Base-by-base conservation (phyloP, 2,113 vertebrate species). In the Apus apus region DNA sequence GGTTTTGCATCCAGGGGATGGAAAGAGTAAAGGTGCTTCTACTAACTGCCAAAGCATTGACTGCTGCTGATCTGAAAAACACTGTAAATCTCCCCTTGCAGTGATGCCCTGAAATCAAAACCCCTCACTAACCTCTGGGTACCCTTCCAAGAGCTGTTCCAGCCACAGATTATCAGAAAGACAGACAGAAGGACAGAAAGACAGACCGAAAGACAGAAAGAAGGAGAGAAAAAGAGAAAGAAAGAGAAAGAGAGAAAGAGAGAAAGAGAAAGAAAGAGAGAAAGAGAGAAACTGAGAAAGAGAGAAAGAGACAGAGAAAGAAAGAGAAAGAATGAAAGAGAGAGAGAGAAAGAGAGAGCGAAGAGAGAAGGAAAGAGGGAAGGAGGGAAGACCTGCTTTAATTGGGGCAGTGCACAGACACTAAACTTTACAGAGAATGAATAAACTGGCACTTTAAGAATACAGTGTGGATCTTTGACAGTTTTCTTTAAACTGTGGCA, bases 381-480 rank as follows among this genome's bases (percentile, higher is more conserved):
- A 38, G 38, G 10, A 38, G 10, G 10, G 38, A 38, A 38, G n/a
- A 38, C 38, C 38, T 38, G 38, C 36, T 87, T 67, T 15, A 79
- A 62, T 85, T 85, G 76, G 91, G 34, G 23, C 81, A 94, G 30
- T 51, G 32, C 82, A 79, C 23, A 88, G 96, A 70, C 79, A 83
- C 56, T 80, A 89, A 43, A 83, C n/a, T 29, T 79, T 75, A 40
- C 54, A 79, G 93, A 89, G 51, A 93, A 66, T 72, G 72, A 95
- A 87, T 93, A 97, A 84, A 32, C 34, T 84, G 80, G 79, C 67
- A 90, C 32, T 84, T 95, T 95, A 85, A 95, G 82, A 97, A 90
- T 54, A 76, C 12, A 87, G 20, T 38, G 74, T 40, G 12, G 7
- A 27, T 26, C 14, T 82, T 88, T 91, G 85, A 70, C 64, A 85